Evolutionary conservation across 2,797 vertebrate genomes (phyloP).

Genomic region (Gallinago solitaria): DNA sequence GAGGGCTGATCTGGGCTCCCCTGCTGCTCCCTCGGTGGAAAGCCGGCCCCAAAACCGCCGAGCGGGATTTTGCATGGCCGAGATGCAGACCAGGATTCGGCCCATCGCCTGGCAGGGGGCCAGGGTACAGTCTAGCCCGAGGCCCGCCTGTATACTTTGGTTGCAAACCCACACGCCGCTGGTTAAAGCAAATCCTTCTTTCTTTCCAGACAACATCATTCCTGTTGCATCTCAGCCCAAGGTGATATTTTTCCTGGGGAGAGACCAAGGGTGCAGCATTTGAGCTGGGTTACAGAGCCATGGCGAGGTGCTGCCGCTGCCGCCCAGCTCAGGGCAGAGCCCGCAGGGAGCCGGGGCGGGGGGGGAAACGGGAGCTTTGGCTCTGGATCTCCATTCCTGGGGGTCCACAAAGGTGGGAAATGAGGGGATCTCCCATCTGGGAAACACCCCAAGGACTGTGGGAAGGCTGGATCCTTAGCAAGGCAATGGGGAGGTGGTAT

Average conservation of each 20-base stretch:
- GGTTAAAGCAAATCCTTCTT: conserved; percentile 25
- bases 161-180: background rate
- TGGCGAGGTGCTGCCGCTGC: background rate
- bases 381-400: background rate
- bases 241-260: conserved; percentile 47
- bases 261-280: background rate
- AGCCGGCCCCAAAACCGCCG: accelerated
- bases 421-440: accelerated
- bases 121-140: conserved; percentile 3
- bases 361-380: background rate
- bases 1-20: background rate
- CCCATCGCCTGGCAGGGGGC: background rate
- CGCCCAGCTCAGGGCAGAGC: accelerated
- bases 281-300: background rate
- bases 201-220: conserved; percentile 7
- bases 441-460: accelerated
- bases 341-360: accelerated
- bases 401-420: background rate
- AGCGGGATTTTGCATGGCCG: accelerated
- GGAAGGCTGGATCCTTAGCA: background rate
- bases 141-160: background rate
- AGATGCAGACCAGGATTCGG: background rate
- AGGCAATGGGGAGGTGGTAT: accelerated
- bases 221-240: background rate
- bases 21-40: accelerated